Conservation (phyloP, 1,140 invertebrate genomes). For the Nymphalis io region DNA sequence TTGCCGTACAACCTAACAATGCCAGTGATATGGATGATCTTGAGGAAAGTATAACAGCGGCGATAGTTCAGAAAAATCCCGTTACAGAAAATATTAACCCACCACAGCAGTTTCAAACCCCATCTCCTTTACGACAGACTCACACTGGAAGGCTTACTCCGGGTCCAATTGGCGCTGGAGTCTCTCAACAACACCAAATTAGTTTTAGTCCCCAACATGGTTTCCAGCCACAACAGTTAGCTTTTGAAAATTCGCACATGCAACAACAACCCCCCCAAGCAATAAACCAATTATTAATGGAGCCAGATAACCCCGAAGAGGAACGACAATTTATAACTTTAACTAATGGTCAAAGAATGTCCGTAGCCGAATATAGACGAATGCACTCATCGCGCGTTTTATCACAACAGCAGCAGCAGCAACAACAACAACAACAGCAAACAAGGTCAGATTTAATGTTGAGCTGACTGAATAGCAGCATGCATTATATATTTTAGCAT, state of each 20-base stretch:
- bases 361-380: conserved; percentile 71
- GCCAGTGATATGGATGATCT: conserved; percentile 77
- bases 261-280: conserved; percentile 55
- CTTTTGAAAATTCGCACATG: conserved; percentile 51
- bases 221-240: conserved; percentile 51
- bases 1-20: conserved; percentile 69
- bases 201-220: conserved; percentile 54
- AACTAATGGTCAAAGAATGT: conserved; percentile 69
- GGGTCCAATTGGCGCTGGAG: conserved; percentile 14
- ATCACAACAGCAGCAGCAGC: conserved; percentile 42
- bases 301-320: conserved; percentile 63
- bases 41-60: conserved; percentile 78
- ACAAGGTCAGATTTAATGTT: conserved; percentile 43
- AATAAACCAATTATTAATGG: conserved; percentile 61
- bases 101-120: conserved; percentile 58
- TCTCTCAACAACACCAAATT: conserved; percentile 50
- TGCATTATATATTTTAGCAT: neutral
- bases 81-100: conserved; percentile 50
- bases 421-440: conserved; percentile 51
- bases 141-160: conserved; percentile 37
- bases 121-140: conserved; percentile 54
- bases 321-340: conserved; percentile 70
- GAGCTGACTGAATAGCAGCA: neutral
- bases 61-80: conserved; percentile 71
- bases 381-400: conserved; percentile 54